phyloP scores from a whole-genome alignment of 2,113 vertebrate species.

The Epinephelus cyanopodus region DNA sequence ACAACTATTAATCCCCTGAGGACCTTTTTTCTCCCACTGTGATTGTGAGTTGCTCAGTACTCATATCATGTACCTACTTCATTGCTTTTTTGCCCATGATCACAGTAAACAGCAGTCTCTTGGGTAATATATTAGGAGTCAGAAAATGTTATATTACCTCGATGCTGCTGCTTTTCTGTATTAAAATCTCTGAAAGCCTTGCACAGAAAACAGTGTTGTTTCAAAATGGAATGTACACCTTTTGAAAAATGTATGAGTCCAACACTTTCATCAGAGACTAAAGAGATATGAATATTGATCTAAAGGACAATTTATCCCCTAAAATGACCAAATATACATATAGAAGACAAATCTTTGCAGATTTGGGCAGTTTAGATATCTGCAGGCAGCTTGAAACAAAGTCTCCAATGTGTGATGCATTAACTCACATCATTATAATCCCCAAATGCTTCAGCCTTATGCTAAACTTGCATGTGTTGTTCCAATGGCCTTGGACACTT shows the following conservation, averaged over 20 bases:
- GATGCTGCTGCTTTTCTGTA: background rate
- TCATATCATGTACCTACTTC: conserved; percentile 9
- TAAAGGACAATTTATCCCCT: background rate
- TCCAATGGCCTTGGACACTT: conserved; percentile 14
- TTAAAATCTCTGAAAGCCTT: background rate
- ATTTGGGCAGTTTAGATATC: conserved; percentile 2
- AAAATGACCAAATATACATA: background rate
- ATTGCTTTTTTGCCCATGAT: conserved; percentile 17
- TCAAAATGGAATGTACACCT: background rate
- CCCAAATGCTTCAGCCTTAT: background rate
- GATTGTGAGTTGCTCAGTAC: conserved; percentile 5
- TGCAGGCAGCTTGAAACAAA: background rate
- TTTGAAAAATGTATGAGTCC: background rate
- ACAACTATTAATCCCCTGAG: background rate
- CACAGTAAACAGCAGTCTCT: conserved; percentile 28
- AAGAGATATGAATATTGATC: background rate
- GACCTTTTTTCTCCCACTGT: background rate
- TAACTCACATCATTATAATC: background rate
- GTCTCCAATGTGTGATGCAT: background rate
- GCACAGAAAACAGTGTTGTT: background rate
- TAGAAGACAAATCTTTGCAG: background rate
- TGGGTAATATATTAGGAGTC: conserved; percentile 1
- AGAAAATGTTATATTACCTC: background rate
- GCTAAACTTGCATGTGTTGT: background rate
- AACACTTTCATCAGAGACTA: background rate